phyloP scores from a whole-genome alignment of 2,113 vertebrate species.

The Neogale vison region DNA sequence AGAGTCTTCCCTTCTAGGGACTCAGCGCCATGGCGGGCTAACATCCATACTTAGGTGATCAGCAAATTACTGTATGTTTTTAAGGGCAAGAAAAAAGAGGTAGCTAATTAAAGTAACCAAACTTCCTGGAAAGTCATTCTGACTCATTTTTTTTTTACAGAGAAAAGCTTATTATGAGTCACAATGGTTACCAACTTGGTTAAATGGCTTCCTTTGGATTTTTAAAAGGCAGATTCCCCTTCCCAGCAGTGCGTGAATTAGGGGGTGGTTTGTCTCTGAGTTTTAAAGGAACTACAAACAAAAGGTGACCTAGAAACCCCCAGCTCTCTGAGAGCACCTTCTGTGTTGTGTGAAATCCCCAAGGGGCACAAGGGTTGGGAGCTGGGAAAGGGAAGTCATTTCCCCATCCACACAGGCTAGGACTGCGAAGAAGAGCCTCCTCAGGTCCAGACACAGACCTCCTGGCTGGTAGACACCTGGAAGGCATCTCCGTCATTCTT shows the following conservation, averaged over 20 bases:
- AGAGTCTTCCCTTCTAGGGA: neutral
- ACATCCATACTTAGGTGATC: slow-evolving; percentile 9
- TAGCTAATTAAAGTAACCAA: slow-evolving; percentile 76
- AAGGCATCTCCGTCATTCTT: neutral
- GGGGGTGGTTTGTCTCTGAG: slow-evolving; percentile 72
- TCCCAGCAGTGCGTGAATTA: slow-evolving; percentile 69
- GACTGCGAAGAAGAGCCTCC: neutral
- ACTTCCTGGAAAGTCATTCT: slow-evolving; percentile 82
- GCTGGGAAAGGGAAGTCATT: neutral
- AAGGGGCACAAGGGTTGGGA: neutral
- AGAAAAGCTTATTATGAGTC: slow-evolving; percentile 77
- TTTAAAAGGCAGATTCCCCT: slow-evolving; percentile 72
- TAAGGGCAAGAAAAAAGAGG: slow-evolving; percentile 66
- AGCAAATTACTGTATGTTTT: slow-evolving; percentile 55
- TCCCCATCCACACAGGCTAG: neutral
- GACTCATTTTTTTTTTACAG: slow-evolving; percentile 47
- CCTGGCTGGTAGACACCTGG: neutral
- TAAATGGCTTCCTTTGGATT: slow-evolving; percentile 79
- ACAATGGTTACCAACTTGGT: slow-evolving; percentile 70
- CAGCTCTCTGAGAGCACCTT: slow-evolving; percentile 25
- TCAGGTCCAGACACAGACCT: neutral
- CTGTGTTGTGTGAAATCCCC: slow-evolving; percentile 59
- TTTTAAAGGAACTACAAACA: slow-evolving; percentile 73
- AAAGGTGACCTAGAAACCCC: slow-evolving; percentile 55
- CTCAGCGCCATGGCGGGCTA: neutral